phyloP scores from a whole-genome alignment of 1,140 invertebrate genomes.

The Zaprionus vittiger region DNA sequence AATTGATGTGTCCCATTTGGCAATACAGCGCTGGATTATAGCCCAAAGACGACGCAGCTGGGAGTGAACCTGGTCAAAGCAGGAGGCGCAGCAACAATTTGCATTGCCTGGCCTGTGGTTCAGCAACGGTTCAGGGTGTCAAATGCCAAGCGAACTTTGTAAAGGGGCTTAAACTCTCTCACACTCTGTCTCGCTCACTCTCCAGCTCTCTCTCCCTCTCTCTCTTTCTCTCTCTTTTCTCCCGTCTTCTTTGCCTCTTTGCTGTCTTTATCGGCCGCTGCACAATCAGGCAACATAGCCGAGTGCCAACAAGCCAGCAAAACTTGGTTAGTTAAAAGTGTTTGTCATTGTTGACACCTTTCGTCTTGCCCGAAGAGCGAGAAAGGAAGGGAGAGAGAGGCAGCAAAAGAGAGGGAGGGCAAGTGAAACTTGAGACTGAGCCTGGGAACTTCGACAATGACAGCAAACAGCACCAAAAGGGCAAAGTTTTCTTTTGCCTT shows the following conservation, averaged over 20 bases:
- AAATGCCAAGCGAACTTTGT: constrained; percentile 60
- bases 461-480: constrained; percentile 56
- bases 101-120: constrained; percentile 12
- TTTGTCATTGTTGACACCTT: constrained; percentile 82
- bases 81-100: constrained; percentile 31
- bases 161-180: constrained; percentile 20
- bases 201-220: background rate
- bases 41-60: background rate
- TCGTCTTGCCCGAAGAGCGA: constrained; percentile 55
- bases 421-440: constrained; percentile 5
- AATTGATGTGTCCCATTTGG: constrained; percentile 74
- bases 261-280: constrained; percentile 32
- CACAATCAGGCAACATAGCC: constrained; percentile 51
- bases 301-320: constrained; percentile 50
- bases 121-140: constrained; percentile 26
- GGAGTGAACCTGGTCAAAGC: constrained; percentile 17
- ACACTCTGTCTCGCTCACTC: background rate
- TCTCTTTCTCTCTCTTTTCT: too few species aligned
- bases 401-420: background rate
- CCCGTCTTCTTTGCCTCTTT: background rate
- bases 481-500: constrained; percentile 63
- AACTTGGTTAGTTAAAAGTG: constrained; percentile 82
- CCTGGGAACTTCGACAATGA: constrained; percentile 49
- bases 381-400: background rate
- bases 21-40: constrained; percentile 53